Evolutionary conservation across 1,140 invertebrate species (phyloP).

Genomic region (Lepidurus couesii): DNA sequence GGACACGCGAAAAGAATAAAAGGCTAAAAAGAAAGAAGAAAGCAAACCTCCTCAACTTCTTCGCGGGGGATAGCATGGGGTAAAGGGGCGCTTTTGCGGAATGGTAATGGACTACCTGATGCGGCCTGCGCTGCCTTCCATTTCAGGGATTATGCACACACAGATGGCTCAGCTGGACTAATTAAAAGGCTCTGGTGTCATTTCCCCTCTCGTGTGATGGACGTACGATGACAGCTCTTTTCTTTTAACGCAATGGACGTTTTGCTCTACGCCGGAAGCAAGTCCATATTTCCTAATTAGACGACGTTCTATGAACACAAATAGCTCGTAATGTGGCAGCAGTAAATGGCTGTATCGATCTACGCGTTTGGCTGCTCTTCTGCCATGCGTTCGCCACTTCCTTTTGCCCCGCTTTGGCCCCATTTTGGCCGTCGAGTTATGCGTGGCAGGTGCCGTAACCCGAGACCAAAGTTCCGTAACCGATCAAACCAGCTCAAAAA

Average conservation of each 20-base stretch:
- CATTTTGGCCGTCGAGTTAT: too few species aligned
- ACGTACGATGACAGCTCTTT: neutral
- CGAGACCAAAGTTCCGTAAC: too few species aligned
- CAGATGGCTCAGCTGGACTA: neutral
- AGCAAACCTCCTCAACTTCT: neutral
- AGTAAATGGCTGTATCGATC: constrained; percentile 10
- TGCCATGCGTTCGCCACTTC: neutral
- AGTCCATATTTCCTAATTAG: neutral
- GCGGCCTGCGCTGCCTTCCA: neutral
- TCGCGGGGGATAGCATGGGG: neutral
- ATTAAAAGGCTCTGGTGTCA: neutral
- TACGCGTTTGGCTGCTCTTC: neutral
- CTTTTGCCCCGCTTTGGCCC: neutral
- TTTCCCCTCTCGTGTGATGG: neutral
- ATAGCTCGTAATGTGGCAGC: constrained; percentile 10
- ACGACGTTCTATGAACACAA: neutral
- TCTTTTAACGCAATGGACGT: neutral
- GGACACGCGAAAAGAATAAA: neutral
- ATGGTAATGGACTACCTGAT: constrained; percentile 17
- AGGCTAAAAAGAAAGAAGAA: neutral
- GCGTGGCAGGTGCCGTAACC: too few species aligned
- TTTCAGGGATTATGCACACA: neutral
- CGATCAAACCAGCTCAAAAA: too few species aligned
- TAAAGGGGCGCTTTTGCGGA: neutral
- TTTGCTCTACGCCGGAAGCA: neutral